Conservation (phyloP, 2,797 vertebrate species). For the Coccyzus lansbergi region DNA sequence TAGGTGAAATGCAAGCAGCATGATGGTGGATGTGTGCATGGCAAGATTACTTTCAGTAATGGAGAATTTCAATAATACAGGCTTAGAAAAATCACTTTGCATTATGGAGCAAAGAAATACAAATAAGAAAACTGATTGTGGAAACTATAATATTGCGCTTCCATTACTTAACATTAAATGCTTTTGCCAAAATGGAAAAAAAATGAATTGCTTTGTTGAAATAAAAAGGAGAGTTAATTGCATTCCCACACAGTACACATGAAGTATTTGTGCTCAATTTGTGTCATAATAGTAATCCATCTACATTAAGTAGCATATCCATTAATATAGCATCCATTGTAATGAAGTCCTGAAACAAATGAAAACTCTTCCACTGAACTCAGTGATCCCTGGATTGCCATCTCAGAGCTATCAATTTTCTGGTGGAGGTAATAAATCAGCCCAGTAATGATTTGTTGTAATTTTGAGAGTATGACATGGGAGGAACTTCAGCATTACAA, state of each 20-base stretch:
- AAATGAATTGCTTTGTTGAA: neutral
- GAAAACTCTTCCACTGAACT: neutral
- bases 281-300: neutral
- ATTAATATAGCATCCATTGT: fast-evolving
- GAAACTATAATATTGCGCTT: neutral
- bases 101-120: neutral
- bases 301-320: neutral
- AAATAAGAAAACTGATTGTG: neutral
- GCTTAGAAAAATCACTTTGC: neutral
- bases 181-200: neutral
- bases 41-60: neutral
- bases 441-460: neutral
- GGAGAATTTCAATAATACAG: neutral
- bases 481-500: neutral
- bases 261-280: neutral
- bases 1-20: neutral
- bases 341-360: neutral
- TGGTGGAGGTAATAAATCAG: neutral
- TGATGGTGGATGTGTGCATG: neutral
- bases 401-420: neutral
- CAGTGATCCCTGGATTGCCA: neutral
- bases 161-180: neutral
- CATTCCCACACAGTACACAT: neutral
- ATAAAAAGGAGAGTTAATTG: neutral
- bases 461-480: neutral